A percentile compares a stretch with the other conserved stretches of the same genome.
These are phyloP conservation scores for Congeria kusceri DNA, from an alignment of 2,888 invertebrate species.

Conservation along the genomic window DNA sequence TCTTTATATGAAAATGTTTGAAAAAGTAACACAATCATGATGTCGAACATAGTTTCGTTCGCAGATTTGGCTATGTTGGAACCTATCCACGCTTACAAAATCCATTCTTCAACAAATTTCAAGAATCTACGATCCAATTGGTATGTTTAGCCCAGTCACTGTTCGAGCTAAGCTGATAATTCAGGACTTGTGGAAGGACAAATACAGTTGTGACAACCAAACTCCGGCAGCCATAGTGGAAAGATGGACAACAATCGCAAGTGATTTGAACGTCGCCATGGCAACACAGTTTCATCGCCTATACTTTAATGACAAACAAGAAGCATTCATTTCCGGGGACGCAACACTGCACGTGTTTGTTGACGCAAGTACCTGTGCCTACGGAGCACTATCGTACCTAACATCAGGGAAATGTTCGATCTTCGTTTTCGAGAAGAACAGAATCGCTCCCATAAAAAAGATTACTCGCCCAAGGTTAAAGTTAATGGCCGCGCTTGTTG, in stretches of 20 bases:
- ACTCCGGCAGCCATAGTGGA: neutral
- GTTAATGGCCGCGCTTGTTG: constrained; percentile 13
- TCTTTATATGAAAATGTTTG: no score
- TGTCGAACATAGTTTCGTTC: no score
- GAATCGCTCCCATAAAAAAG: constrained; percentile 4
- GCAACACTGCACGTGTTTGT: constrained; percentile 13
- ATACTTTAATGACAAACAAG: neutral
- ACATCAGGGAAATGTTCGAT: neutral
- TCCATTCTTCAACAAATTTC: constrained; percentile 22
- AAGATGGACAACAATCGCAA: neutral
- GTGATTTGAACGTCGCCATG: neutral
- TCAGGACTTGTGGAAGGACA: constrained; percentile 27
- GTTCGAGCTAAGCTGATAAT: constrained; percentile 36
- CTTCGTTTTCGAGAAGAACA: constrained; percentile 7
- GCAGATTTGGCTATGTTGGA: no score
- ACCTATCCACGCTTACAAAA: no score
- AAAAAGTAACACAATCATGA: no score
- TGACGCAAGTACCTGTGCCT: constrained; percentile 8
- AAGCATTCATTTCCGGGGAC: no score
- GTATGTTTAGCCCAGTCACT: constrained; percentile 24
- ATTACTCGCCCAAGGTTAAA: neutral
- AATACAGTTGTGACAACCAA: neutral
- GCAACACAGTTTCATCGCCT: neutral
- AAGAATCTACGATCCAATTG: constrained; percentile 38
- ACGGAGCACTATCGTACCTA: neutral